Evolutionary conservation across 2,888 invertebrate species (phyloP), one percentile per base, ranked within the genome.

Genomic region (Macrosoma leucophasiata): DNA sequence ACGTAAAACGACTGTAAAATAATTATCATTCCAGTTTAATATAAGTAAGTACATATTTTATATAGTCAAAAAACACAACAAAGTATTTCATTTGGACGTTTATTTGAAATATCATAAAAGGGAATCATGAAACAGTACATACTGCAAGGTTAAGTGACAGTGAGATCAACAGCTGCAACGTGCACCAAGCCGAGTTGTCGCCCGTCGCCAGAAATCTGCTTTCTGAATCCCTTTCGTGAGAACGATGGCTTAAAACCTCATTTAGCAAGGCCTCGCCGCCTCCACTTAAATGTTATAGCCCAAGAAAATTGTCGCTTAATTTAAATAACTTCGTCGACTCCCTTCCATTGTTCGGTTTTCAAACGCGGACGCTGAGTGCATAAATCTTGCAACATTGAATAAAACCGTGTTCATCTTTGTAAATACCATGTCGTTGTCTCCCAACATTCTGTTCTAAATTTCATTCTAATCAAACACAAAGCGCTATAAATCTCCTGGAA

Each of bases 271-370:
- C 56, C 72, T 52, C 66, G 58, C 64, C 72, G 71, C 66, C 65
- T 70, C 59, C 61, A 72, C 74, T 77, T 71, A 71, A 64, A 67
- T 69, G 64, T 62, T 74, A 67, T 69, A 58, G 64, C 58, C 60
- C 58, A 69, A 70, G 76, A 77, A 77, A 77, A 77, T 77, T 77
- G 73, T 77, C 76, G 73, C 70, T 62, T 75, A 71, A 78, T 77
- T 81, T 79, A 71, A 78, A 78, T 76, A 79, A 78, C 73, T 75
- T 73, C 59, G 63, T 62, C 58, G 53, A 62, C 66, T 60, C 61
- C 59, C 58, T 58, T 51, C 58, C 56, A 70, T 70, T 77, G 74
- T 75, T 66, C 52, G 53, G 64, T 59, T 62, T 55, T 51, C 59
- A 53, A 61, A 51, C 50, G 52, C 51, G 59, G 51, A 55, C 56